phyloP scores from a whole-genome alignment of 1,140 invertebrate species.

The Pogonus chalceus region DNA sequence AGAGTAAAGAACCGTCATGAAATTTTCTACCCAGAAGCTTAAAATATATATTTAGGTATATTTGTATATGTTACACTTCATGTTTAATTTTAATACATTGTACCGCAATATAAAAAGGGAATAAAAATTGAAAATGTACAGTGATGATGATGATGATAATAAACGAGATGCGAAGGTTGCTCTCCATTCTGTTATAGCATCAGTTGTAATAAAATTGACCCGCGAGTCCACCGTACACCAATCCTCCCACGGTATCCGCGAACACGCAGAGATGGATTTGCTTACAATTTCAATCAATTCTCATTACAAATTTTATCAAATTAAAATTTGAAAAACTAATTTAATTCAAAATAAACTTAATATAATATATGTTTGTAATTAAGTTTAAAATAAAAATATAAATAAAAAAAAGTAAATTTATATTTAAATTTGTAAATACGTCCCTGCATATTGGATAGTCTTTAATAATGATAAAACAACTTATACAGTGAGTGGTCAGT shows the following conservation, averaged over 20 bases:
- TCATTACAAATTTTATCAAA: background rate
- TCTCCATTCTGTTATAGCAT: background rate
- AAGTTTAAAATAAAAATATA: no score
- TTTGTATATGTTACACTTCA: no score
- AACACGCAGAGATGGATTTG: background rate
- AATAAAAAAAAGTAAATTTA: no score
- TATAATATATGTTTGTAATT: no score
- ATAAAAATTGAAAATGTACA: conserved; percentile 1
- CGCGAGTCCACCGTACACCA: background rate
- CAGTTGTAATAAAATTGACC: background rate
- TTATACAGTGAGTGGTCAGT: conserved; percentile 1
- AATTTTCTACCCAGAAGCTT: no score
- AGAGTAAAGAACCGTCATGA: no score
- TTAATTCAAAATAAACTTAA: no score
- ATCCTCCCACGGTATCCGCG: background rate
- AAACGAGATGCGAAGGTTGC: background rate
- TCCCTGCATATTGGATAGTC: background rate
- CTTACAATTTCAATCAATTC: background rate
- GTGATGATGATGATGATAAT: conserved; percentile 2
- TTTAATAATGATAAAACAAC: background rate
- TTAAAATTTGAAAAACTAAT: background rate
- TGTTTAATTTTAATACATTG: conserved; percentile 3
- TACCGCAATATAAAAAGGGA: background rate
- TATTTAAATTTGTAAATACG: no score
- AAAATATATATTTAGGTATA: no score